Conservation (phyloP, 2,113 vertebrate species). For the Clarias magur region DNA sequence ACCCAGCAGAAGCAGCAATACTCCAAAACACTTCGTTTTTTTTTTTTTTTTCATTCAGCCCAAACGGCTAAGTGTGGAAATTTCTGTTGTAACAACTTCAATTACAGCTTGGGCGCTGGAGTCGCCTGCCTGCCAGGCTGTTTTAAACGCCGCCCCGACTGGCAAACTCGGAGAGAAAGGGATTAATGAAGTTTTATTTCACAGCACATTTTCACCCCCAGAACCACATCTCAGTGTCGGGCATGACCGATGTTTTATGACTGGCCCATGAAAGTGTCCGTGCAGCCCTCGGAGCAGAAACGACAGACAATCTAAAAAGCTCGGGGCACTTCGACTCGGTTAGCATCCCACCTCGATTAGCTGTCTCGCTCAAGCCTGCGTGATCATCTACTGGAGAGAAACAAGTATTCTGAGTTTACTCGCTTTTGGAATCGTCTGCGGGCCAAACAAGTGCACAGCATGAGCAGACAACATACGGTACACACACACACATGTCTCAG, state of each 20-base stretch:
- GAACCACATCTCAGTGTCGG: conserved; percentile 34
- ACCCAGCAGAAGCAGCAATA: conserved; percentile 51
- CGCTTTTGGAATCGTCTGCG: conserved; percentile 8
- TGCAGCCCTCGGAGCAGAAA: background rate
- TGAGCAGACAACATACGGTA: background rate
- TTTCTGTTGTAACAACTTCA: conserved; percentile 50
- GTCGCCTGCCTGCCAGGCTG: conserved; percentile 27
- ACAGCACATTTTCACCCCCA: conserved; percentile 37
- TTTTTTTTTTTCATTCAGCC: conserved; percentile 45
- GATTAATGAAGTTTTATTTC: conserved; percentile 49
- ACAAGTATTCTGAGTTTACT: conserved; percentile 27
- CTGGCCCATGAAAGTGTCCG: conserved; percentile 16
- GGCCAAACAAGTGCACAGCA: conserved; percentile 1
- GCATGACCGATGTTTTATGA: conserved; percentile 41
- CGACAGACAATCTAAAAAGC: background rate
- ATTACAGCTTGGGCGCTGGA: conserved; percentile 49
- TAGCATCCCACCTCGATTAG: conserved; percentile 26
- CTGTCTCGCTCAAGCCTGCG: conserved; percentile 5
- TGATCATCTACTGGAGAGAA: background rate
- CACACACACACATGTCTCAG: background rate
- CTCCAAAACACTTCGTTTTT: conserved; percentile 56
- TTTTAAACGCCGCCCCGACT: background rate
- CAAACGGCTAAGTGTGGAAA: conserved; percentile 44
- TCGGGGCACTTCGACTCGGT: conserved; percentile 1
- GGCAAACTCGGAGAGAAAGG: conserved; percentile 24